Evolutionary conservation across 2,888 invertebrate genomes (phyloP), one percentile per base, ranked within the genome.

Genomic region (Oligia latruncula): DNA sequence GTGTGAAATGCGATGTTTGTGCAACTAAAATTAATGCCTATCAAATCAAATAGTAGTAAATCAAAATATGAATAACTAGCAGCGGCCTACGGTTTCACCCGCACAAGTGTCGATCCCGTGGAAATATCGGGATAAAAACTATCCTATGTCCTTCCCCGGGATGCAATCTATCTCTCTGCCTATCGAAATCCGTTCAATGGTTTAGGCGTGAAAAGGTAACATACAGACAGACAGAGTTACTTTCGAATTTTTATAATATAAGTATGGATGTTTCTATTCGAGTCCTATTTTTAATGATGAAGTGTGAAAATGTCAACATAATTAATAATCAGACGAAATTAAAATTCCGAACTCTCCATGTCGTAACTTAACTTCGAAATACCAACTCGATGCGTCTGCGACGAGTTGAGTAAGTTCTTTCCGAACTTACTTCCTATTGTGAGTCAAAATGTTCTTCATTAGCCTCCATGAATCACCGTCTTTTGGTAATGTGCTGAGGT

Each of bases 381-480:
- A 66, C 79, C 83, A 68, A 81, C 1, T 71, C 70, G 77, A 87
- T 83, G 86, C 71, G 83, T 81, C 20, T 73, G 65, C 15, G 49
- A 11, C 8, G 72, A 65, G 62, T 88, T 88, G 86, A 74, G 86
- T 74, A 88, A 87, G 66, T 78, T 49, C 60, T 87, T 67, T 81
- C 46, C n/a, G 73, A 83, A 77, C 23, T 65, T 17, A 71, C 80
- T 87, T 88, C 89, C 89, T 88, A 80, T 85, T 88, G 81, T 88
- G 88, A 88, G 76, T 88, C 89, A 88, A 88, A 81, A 78, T 66
- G 68, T 52, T 77, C 64, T 43, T 77, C 78, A 76, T 81, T 80
- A 74, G 62, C 35, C 66, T 68, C 35, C n/a, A 78, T 87, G 87
- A 88, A 29, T 88, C 88, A 88, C 35, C 52, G 13, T 49, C 13